Conservation (phyloP, 2,888 invertebrate genomes). For the Mythimna loreyi region DNA sequence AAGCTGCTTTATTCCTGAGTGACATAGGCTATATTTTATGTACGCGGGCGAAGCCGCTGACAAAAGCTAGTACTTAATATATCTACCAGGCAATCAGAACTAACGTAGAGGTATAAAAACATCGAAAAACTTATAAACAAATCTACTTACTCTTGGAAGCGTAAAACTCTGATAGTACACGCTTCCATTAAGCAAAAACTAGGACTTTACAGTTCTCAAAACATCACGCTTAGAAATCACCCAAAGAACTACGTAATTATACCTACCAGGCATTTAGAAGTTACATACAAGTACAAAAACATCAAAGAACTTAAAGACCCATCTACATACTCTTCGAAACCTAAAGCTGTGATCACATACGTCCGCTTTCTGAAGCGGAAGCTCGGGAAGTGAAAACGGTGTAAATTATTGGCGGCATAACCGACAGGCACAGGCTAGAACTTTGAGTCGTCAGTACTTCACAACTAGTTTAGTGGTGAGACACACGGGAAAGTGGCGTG, state of each 20-base stretch:
- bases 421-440: slow-evolving; percentile 63
- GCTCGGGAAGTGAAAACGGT: slow-evolving; percentile 48
- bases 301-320: background rate
- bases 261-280: slow-evolving; percentile 1
- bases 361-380: slow-evolving; percentile 10
- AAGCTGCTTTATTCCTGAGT: too few relatives aligned
- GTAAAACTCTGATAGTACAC: too few relatives aligned
- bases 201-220: too few relatives aligned
- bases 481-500: slow-evolving; percentile 46
- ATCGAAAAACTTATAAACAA: background rate
- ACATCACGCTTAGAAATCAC: background rate
- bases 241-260: background rate
- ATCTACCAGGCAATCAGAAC: slow-evolving; percentile 6
- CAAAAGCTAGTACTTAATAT: too few relatives aligned
- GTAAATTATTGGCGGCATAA: slow-evolving; percentile 71
- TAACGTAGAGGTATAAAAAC: background rate
- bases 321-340: background rate
- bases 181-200: slow-evolving; percentile 1
- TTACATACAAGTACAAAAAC: too few relatives aligned
- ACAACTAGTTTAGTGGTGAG: slow-evolving; percentile 60
- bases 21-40: too few relatives aligned
- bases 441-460: slow-evolving; percentile 63
- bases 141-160: background rate
- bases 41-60: too few relatives aligned
- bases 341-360: slow-evolving; percentile 1